phyloP scores from a whole-genome alignment of 2,113 vertebrate genomes.

The Pavo muticus region DNA sequence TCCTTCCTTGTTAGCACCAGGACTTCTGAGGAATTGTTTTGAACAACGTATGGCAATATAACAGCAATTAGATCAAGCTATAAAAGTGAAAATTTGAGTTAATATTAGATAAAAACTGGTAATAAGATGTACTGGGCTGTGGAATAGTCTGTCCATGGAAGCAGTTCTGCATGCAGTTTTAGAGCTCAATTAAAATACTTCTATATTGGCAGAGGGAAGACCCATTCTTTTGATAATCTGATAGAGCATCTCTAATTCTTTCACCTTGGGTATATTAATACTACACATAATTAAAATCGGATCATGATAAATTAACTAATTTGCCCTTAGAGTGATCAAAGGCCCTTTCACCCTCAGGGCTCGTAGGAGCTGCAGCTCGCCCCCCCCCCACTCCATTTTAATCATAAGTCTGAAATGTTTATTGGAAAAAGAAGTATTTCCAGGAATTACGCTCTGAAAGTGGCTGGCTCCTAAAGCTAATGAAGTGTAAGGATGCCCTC shows the following conservation, averaged over 20 bases:
- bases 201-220: constrained; percentile 42
- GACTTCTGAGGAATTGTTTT: background rate
- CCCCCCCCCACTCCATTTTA: constrained; percentile 15
- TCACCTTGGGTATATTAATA: constrained; percentile 73
- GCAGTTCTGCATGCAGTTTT: background rate
- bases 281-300: constrained; percentile 66
- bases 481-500: constrained; percentile 67
- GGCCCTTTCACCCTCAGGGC: constrained; percentile 52
- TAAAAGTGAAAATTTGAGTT: constrained; percentile 8
- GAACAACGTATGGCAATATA: background rate
- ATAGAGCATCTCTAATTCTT: constrained; percentile 66
- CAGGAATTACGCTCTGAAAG: constrained; percentile 4
- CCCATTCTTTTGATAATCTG: constrained; percentile 59
- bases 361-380: background rate
- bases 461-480: background rate
- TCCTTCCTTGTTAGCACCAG: background rate
- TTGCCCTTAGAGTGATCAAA: constrained; percentile 70
- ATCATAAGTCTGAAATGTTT: constrained; percentile 65
- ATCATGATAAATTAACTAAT: constrained; percentile 71
- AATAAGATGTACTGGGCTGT: background rate
- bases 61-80: background rate
- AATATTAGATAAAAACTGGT: background rate
- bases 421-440: constrained; percentile 51
- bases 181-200: constrained; percentile 47
- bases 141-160: background rate